These are phyloP conservation scores for Julus scandinavius DNA, from an alignment of 2,888 invertebrate species.

Conservation along the genomic window DNA sequence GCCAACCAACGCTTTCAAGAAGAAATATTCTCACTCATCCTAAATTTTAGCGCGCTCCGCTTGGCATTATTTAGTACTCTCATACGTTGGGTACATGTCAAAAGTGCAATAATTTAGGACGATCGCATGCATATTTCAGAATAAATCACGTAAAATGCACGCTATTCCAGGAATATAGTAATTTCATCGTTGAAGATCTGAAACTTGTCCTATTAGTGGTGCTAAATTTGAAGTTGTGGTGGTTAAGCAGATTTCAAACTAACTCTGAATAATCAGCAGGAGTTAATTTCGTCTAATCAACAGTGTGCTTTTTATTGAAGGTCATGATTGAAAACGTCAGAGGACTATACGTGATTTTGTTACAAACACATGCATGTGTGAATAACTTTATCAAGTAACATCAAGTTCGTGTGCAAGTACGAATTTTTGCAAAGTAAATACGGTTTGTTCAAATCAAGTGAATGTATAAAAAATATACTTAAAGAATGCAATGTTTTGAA, in stretches of 20 bases:
- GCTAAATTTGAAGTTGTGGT: not conserved
- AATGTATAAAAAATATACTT: too few species aligned
- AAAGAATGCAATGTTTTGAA: too few species aligned
- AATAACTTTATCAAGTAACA: too few species aligned
- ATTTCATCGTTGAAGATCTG: not conserved
- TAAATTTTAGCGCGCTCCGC: not conserved
- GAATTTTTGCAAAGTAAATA: too few species aligned
- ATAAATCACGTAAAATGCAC: conserved; percentile 23
- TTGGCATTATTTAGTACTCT: conserved; percentile 20
- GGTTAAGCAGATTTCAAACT: not conserved
- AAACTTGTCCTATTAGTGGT: not conserved
- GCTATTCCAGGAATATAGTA: not conserved
- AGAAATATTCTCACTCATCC: conserved; percentile 6
- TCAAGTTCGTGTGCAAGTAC: too few species aligned
- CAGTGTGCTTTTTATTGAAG: too few species aligned
- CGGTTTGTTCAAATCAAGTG: too few species aligned
- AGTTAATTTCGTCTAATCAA: too few species aligned
- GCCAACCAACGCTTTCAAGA: not conserved
- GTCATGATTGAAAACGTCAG: too few species aligned
- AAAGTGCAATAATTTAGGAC: not conserved
- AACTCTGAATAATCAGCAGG: too few species aligned
- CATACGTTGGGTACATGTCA: not conserved
- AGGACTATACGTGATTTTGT: too few species aligned
- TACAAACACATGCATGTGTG: too few species aligned
- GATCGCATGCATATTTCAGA: not conserved